Evolutionary conservation across 64 coral and sea anemone species (phyloP).

Genomic region (Hydrozoanthus tunicans): DNA sequence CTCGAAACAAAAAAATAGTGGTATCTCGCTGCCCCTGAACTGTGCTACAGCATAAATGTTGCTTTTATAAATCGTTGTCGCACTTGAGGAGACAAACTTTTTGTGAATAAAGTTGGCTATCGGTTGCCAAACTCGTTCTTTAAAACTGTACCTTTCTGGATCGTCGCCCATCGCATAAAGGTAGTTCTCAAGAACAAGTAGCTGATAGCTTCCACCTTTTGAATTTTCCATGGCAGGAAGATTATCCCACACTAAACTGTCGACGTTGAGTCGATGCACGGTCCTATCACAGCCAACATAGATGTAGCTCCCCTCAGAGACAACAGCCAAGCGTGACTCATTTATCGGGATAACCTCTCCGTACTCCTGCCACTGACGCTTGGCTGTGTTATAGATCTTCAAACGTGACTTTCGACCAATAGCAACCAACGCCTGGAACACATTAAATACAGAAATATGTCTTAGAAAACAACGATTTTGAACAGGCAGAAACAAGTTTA

Average conservation of each 20-base stretch:
- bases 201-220: not conserved
- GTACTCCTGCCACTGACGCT: not conserved
- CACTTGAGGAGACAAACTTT: not conserved
- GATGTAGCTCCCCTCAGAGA: not conserved
- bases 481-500: not conserved
- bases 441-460: not conserved
- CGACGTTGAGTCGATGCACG: not conserved
- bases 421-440: not conserved
- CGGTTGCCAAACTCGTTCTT: not conserved
- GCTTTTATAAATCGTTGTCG: not conserved
- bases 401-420: not conserved
- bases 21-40: not conserved
- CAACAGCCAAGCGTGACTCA: not conserved
- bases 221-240: not conserved
- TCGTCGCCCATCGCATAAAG: not conserved
- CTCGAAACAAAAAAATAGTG: not conserved
- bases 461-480: not conserved
- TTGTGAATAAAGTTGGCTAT: not conserved
- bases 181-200: not conserved
- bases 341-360: slow-evolving; percentile 1
- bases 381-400: slow-evolving; percentile 1
- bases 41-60: not conserved
- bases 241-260: not conserved
- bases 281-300: not conserved
- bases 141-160: slow-evolving; percentile 5